phyloP scores from a whole-genome alignment of 1,140 invertebrate genomes.

The Adelges cooleyi region DNA sequence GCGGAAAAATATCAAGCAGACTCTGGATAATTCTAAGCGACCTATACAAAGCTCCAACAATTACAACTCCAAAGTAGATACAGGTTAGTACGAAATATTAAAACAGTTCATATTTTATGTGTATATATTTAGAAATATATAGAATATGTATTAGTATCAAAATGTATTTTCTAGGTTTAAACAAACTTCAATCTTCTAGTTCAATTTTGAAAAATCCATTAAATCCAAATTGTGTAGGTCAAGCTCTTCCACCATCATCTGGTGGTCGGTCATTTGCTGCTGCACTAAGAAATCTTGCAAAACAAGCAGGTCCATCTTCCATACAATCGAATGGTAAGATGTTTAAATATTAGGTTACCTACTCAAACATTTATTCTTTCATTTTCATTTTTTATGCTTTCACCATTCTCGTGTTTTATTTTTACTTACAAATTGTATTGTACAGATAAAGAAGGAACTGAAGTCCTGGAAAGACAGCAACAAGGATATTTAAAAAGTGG shows the following conservation, averaged over 20 bases:
- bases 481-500: slow-evolving; percentile 30
- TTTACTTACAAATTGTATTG: too few relatives aligned
- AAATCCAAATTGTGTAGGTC: slow-evolving; percentile 10
- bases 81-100: slow-evolving; percentile 18
- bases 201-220: neutral
- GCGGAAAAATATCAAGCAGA: slow-evolving; percentile 3
- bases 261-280: slow-evolving; percentile 53
- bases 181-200: slow-evolving; percentile 13
- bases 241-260: slow-evolving; percentile 17
- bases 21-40: neutral
- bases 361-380: too few relatives aligned
- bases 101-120: too few relatives aligned
- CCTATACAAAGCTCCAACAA: slow-evolving; percentile 3
- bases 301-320: slow-evolving; percentile 55
- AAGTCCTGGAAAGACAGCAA: slow-evolving; percentile 6
- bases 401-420: too few relatives aligned
- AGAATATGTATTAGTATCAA: neutral
- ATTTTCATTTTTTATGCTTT: too few relatives aligned
- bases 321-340: neutral
- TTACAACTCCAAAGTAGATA: slow-evolving; percentile 3
- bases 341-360: neutral
- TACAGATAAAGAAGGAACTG: slow-evolving; percentile 5
- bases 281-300: slow-evolving; percentile 63
- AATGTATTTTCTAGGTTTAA: neutral
- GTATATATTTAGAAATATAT: too few relatives aligned